These are phyloP conservation scores for Hippolais icterina DNA, from an alignment of 2,113 vertebrate genomes.

Conservation along the genomic window DNA sequence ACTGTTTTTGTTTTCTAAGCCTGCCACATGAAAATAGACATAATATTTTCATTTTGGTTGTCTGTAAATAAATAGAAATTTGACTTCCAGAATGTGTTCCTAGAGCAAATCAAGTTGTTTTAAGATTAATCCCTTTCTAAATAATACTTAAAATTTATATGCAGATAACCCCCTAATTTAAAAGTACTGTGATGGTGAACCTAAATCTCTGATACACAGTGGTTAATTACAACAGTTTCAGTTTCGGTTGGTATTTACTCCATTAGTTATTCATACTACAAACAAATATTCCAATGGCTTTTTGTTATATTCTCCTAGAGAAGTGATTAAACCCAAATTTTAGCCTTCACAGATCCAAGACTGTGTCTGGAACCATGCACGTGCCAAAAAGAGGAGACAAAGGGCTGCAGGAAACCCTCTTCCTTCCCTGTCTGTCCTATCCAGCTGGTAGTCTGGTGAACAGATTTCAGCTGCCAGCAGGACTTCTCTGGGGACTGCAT, in stretches of 20 bases:
- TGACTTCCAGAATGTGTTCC: background rate
- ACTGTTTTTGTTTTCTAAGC: constrained; percentile 29
- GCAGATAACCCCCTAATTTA: background rate
- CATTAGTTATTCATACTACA: background rate
- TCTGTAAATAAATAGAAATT: constrained; percentile 34
- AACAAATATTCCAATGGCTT: background rate
- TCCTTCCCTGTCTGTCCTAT: background rate
- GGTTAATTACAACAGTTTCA: background rate
- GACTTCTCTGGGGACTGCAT: background rate
- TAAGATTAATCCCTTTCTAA: background rate
- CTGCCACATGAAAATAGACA: background rate
- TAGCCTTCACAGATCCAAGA: background rate
- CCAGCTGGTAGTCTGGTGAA: background rate
- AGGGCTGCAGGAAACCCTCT: background rate
- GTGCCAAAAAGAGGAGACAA: accelerated
- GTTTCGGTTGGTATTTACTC: background rate
- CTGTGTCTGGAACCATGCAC: background rate
- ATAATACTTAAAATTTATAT: background rate
- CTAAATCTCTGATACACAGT: background rate
- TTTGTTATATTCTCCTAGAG: background rate
- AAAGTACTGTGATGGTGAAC: background rate
- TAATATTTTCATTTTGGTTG: constrained; percentile 37
- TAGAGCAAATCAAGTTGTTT: background rate
- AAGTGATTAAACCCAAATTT: background rate
- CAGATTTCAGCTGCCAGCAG: background rate